phyloP scores from a whole-genome alignment of 2,113 vertebrate species.

The Trogon surrucura region DNA sequence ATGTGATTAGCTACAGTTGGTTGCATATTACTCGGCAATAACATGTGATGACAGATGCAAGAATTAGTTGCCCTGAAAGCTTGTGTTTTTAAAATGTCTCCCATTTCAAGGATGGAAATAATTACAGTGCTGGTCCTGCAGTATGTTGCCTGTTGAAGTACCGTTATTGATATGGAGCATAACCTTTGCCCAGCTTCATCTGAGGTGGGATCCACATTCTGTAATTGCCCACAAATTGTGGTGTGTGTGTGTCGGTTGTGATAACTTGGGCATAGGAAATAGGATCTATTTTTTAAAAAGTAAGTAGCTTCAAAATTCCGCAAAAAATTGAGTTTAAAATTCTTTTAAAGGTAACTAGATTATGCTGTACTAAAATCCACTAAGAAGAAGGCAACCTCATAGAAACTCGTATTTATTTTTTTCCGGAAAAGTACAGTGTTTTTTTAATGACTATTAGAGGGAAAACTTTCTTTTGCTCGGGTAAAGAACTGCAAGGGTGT shows the following conservation, averaged over 20 bases:
- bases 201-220: background rate
- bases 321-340: too few relatives aligned
- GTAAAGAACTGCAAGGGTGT: background rate
- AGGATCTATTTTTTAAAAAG: background rate
- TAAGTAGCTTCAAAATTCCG: background rate
- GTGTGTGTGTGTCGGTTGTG: background rate
- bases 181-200: background rate
- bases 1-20: background rate
- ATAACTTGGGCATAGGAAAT: background rate
- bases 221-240: background rate
- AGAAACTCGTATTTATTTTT: background rate
- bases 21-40: background rate
- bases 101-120: slow-evolving; percentile 8
- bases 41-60: slow-evolving; percentile 16
- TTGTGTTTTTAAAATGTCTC: slow-evolving; percentile 1
- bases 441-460: background rate
- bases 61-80: background rate
- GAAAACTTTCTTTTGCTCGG: background rate
- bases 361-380: background rate
- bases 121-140: background rate
- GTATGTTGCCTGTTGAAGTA: background rate
- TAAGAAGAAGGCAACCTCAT: background rate
- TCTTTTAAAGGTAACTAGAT: background rate
- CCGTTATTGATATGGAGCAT: background rate
- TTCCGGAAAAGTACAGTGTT: background rate